Conservation (phyloP, 2,888 invertebrate species). For the Phyllotreta cruciferae region DNA sequence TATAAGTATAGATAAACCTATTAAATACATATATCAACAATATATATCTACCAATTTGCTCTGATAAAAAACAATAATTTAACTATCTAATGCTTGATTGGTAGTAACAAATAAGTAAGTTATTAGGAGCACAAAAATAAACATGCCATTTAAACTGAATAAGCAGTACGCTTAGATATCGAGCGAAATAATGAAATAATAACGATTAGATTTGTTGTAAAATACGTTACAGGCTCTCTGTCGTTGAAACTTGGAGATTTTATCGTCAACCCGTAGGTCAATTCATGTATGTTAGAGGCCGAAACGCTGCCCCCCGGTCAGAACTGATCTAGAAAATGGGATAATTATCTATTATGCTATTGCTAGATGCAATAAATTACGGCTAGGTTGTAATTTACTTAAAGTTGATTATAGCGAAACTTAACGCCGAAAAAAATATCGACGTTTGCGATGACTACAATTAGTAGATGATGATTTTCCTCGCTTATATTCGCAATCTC, state of each 20-base stretch:
- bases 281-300: constrained; percentile 19
- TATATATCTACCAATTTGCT: no score
- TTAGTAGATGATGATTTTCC: constrained; percentile 30
- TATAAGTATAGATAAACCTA: no score
- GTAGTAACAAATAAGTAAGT: no score
- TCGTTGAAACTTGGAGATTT: background rate
- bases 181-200: constrained; percentile 9
- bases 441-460: constrained; percentile 31
- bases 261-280: constrained; percentile 5
- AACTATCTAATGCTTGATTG: no score
- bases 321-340: constrained; percentile 23
- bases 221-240: constrained; percentile 10
- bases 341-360: constrained; percentile 35
- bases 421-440: constrained; percentile 28
- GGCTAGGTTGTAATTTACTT: constrained; percentile 34
- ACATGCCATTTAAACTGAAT: no score
- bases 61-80: no score
- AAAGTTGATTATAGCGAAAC: constrained; percentile 35
- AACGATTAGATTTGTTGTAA: constrained; percentile 3
- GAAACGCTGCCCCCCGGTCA: constrained; percentile 20
- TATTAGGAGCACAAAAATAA: no score
- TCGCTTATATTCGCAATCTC: constrained; percentile 25
- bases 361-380: constrained; percentile 33
- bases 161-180: no score
- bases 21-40: no score